These are phyloP conservation scores for Ctenodactylus gundi DNA, from an alignment of 2,113 vertebrate species.

Conservation along the genomic window DNA sequence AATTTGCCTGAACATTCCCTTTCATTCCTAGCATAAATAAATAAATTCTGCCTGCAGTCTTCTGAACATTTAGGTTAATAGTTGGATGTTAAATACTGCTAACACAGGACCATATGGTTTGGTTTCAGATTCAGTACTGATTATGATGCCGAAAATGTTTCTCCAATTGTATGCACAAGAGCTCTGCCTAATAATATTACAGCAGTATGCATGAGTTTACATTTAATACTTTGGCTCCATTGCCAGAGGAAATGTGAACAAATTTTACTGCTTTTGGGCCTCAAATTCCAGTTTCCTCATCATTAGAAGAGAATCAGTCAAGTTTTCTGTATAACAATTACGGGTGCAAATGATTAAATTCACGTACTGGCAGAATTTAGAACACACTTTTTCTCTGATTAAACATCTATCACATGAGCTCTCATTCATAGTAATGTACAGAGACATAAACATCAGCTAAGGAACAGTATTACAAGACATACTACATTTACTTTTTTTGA, in stretches of 20 bases:
- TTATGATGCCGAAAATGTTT: background rate
- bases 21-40: background rate
- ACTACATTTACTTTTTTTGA: background rate
- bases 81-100: background rate
- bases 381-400: background rate
- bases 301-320: slow-evolving; percentile 18
- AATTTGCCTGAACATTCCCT: background rate
- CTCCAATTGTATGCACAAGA: background rate
- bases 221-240: background rate
- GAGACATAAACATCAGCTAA: background rate
- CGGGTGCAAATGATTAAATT: background rate
- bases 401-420: background rate
- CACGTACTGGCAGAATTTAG: slow-evolving; percentile 8
- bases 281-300: slow-evolving; percentile 21
- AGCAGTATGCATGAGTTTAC: background rate
- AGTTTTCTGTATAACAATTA: slow-evolving; percentile 1
- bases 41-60: background rate
- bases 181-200: slow-evolving; percentile 30
- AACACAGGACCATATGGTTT: background rate
- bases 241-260: background rate
- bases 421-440: background rate
- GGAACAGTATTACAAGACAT: background rate
- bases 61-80: background rate
- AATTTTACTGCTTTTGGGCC: background rate
- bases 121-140: background rate